Evolutionary conservation across 1,140 invertebrate genomes (phyloP).

Genomic region (Drosophila subpulchrella): DNA sequence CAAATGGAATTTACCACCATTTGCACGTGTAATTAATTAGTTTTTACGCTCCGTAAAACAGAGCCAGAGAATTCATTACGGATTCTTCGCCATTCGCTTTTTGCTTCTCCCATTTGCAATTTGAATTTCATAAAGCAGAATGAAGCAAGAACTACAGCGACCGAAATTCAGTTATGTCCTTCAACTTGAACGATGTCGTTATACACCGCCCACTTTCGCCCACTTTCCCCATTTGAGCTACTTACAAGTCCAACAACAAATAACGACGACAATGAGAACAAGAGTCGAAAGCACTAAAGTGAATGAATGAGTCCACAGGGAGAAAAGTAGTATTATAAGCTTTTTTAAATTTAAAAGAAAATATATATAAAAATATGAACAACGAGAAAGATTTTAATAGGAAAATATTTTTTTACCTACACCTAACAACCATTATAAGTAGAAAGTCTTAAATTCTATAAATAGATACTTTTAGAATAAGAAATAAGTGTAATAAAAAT

Average conservation of each 20-base stretch:
- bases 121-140: constrained; percentile 77
- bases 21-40: constrained; percentile 80
- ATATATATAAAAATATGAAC: neutral
- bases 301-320: constrained; percentile 24
- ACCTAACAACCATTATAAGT: too few relatives aligned
- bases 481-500: too few relatives aligned
- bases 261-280: constrained; percentile 48
- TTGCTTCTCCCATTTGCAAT: constrained; percentile 48
- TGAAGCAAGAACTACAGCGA: constrained; percentile 33
- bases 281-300: constrained; percentile 36
- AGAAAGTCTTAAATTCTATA: too few relatives aligned
- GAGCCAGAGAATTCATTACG: constrained; percentile 40
- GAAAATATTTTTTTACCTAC: too few relatives aligned
- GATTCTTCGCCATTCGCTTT: constrained; percentile 36
- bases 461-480: too few relatives aligned
- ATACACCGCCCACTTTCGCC: constrained; percentile 11
- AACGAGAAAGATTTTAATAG: neutral
- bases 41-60: constrained; percentile 49
- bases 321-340: neutral
- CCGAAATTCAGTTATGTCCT: constrained; percentile 62
- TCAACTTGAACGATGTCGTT: constrained; percentile 68
- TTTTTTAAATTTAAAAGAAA: neutral
- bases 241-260: constrained; percentile 51
- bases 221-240: constrained; percentile 45
- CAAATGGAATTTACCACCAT: constrained; percentile 71